Evolutionary conservation across 2,797 vertebrate species (phyloP).

Genomic region (Cercopithecus neglectus): DNA sequence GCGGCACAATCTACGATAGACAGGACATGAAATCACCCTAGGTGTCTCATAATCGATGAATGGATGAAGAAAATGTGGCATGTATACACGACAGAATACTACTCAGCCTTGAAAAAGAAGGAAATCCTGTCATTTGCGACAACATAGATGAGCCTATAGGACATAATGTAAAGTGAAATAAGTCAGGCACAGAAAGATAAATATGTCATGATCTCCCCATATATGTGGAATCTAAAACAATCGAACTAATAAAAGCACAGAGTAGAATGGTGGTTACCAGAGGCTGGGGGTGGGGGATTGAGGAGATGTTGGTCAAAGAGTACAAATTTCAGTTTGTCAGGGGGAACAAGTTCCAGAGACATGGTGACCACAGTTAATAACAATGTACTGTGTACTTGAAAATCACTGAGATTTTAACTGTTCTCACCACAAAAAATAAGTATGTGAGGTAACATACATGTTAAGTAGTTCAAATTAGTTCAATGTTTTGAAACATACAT

Average conservation of each 20-base stretch:
- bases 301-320: not conserved
- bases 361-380: not conserved
- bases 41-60: not conserved
- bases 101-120: not conserved
- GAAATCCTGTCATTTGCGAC: not conserved
- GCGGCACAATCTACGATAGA: accelerated
- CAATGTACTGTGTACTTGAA: not conserved
- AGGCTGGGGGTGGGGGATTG: too few relatives aligned
- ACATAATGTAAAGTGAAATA: not conserved
- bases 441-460: not conserved
- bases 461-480: not conserved
- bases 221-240: not conserved
- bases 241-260: not conserved
- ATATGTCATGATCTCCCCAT: not conserved
- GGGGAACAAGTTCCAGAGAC: not conserved
- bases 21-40: not conserved
- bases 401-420: not conserved
- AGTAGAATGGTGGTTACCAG: too few relatives aligned
- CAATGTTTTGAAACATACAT: not conserved
- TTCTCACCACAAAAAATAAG: not conserved
- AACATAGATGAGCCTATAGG: not conserved
- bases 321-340: not conserved
- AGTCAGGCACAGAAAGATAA: not conserved
- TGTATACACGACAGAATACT: too few relatives aligned
- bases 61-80: not conserved